These are phyloP conservation scores for Lepidochrysops patricia DNA, from an alignment of 2,888 invertebrate genomes.

Conservation along the genomic window DNA sequence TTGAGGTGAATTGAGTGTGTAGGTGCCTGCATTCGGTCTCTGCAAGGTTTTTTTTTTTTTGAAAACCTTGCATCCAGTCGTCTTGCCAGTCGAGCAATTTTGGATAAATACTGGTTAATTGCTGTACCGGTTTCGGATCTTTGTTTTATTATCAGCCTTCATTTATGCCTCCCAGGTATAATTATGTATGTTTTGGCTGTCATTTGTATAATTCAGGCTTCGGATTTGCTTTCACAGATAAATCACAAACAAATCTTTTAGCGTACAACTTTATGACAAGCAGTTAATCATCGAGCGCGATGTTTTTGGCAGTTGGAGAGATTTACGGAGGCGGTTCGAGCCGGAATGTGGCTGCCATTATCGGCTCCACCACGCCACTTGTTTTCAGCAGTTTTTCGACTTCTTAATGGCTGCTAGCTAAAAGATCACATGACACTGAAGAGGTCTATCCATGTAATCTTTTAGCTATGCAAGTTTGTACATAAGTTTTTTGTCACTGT, in stretches of 20 bases:
- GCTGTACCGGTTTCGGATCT: background rate
- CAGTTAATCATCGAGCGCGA: background rate
- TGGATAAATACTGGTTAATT: background rate
- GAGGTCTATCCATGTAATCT: background rate
- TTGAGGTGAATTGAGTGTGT: background rate
- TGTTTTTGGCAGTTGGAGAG: slow-evolving; percentile 1
- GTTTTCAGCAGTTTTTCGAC: background rate
- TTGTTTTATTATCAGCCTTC: background rate
- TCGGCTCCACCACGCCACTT: background rate
- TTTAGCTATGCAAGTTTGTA: too few relatives aligned
- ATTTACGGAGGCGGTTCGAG: background rate
- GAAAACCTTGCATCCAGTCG: background rate
- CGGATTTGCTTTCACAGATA: background rate
- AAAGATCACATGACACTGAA: too few relatives aligned
- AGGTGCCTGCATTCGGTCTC: background rate
- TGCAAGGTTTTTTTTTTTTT: background rate
- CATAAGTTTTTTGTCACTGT: too few relatives aligned
- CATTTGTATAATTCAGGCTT: background rate
- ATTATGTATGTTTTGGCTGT: background rate
- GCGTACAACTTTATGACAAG: slow-evolving; percentile 2
- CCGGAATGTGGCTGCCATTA: background rate
- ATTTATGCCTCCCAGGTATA: background rate
- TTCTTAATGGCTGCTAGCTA: background rate
- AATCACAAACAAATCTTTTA: background rate
- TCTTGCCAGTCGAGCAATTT: background rate